Evolutionary conservation across 1,140 invertebrate species (phyloP).

Genomic region (Heliconius melpomene): DNA sequence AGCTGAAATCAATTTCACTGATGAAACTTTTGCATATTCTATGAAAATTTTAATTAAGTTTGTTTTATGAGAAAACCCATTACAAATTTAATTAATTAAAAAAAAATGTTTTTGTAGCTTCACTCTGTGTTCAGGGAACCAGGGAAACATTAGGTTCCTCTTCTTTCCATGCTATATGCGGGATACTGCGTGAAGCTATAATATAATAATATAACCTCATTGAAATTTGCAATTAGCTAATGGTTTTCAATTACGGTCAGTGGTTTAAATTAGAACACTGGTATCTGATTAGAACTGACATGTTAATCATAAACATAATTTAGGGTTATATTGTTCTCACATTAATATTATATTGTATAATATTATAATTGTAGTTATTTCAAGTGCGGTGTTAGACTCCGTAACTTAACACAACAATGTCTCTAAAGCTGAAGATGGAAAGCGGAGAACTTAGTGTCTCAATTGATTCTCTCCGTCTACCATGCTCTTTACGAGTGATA

Average conservation of each 20-base stretch:
- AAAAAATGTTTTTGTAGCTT: neutral
- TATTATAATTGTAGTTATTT: too few relatives aligned
- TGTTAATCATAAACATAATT: neutral
- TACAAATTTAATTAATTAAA: neutral
- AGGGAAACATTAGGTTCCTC: neutral
- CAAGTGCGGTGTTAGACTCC: neutral
- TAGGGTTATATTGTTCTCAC: neutral
- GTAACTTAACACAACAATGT: too few relatives aligned
- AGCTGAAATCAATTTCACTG: neutral
- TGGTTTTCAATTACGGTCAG: neutral
- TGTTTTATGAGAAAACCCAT: neutral
- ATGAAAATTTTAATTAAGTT: slow-evolving; percentile 3
- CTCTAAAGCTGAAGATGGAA: too few relatives aligned
- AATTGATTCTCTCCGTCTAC: too few relatives aligned
- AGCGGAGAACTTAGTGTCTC: neutral
- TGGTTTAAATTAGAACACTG: neutral
- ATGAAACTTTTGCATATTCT: neutral
- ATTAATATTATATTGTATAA: neutral
- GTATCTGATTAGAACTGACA: neutral
- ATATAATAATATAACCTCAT: neutral
- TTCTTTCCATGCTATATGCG: too few relatives aligned
- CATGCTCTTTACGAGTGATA: too few relatives aligned
- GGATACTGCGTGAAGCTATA: too few relatives aligned
- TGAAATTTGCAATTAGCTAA: neutral
- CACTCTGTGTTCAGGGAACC: neutral